Conservation (phyloP, 2,113 vertebrate genomes). For the Etheostoma cragini region DNA sequence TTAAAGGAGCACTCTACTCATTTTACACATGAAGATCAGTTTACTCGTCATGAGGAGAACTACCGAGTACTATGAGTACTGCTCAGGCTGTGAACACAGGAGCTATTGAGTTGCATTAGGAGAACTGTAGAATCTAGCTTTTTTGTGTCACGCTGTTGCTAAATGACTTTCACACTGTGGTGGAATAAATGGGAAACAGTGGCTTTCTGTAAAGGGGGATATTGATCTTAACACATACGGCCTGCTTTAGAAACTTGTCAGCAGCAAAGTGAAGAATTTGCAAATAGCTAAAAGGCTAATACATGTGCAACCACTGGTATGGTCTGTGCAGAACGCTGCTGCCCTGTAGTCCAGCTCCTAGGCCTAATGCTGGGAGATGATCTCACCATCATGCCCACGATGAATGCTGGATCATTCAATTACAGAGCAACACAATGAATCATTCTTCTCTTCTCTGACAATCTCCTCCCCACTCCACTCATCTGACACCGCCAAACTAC, state of each 20-base stretch:
- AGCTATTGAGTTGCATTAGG: no score
- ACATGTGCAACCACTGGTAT: background rate
- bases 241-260: slow-evolving; percentile 13
- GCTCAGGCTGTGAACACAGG: background rate
- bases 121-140: no score
- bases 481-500: slow-evolving; percentile 63
- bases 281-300: background rate
- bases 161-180: slow-evolving; percentile 30
- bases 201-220: background rate
- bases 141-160: background rate
- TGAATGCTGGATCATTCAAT: slow-evolving; percentile 74
- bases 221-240: background rate
- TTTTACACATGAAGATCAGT: background rate
- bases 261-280: background rate
- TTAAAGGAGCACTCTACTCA: background rate
- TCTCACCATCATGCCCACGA: slow-evolving; percentile 67
- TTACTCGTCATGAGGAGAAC: background rate
- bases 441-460: slow-evolving; percentile 67
- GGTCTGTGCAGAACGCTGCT: background rate
- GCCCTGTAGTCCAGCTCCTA: slow-evolving; percentile 30
- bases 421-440: slow-evolving; percentile 74
- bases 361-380: slow-evolving; percentile 63
- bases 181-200: slow-evolving; percentile 26
- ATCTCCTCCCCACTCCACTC: slow-evolving; percentile 67
- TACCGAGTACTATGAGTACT: background rate